Percentiles rank a stretch among this genome's conserved stretches.
Evolutionary conservation across 2,797 vertebrate genomes (phyloP).

Genomic region (Euphonia xanthogaster): DNA sequence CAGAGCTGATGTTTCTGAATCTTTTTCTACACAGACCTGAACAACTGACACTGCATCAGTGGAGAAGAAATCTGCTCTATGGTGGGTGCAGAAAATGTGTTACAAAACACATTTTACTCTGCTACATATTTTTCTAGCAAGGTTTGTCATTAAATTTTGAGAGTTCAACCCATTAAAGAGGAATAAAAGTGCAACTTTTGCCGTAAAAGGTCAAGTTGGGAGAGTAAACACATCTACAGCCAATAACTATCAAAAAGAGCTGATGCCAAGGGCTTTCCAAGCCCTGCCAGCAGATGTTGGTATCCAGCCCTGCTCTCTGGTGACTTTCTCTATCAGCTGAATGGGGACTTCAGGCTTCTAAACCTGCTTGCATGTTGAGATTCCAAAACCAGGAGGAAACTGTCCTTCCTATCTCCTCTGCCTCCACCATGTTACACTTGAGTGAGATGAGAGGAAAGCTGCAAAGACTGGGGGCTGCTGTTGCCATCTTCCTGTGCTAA

Average conservation of each 20-base stretch:
- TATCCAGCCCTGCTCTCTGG: not conserved
- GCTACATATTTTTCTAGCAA: not conserved
- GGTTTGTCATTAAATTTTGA: not conserved
- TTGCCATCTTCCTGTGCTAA: not conserved
- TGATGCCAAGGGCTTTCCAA: not conserved
- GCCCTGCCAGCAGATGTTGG: not conserved
- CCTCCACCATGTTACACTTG: accelerated
- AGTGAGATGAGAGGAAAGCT: not conserved
- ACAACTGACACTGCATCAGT: not conserved
- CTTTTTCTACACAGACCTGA: not conserved
- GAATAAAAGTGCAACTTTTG: not conserved
- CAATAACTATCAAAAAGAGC: not conserved
- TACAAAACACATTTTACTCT: not conserved
- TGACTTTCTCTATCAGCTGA: not conserved
- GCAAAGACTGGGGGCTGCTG: not conserved
- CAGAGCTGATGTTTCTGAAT: not conserved
- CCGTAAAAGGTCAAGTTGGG: not conserved
- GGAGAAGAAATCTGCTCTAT: not conserved
- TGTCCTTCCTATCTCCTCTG: not conserved
- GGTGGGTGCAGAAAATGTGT: not conserved
- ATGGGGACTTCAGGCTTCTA: not conserved
- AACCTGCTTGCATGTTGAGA: not conserved
- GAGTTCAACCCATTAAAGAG: not conserved
- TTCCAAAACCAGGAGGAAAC: not conserved
- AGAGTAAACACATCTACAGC: not conserved